Percentiles rank a stretch among this genome's conserved stretches.
These are phyloP conservation scores for Anas acuta DNA, from an alignment of 2,797 vertebrate genomes.

Conservation along the genomic window DNA sequence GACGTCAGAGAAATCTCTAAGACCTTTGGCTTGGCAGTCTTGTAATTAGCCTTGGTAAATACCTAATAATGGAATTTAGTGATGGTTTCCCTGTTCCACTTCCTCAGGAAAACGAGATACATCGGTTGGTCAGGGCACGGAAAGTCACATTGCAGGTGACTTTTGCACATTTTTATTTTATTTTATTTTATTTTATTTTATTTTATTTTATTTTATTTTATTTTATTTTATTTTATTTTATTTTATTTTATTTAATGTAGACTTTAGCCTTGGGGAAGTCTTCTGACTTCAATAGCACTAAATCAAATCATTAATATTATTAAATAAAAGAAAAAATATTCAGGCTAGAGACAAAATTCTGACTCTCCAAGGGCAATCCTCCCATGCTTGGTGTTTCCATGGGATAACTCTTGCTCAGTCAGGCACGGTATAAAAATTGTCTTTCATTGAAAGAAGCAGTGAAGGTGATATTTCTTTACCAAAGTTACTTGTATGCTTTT, in stretches of 20 bases:
- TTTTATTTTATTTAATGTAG: not conserved
- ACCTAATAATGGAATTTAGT: slow-evolving; percentile 10
- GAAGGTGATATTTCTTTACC: not conserved
- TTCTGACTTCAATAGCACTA: not conserved
- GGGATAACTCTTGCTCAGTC: not conserved
- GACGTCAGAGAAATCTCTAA: slow-evolving; percentile 13
- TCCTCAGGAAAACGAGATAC: not conserved
- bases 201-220: not conserved
- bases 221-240: not conserved
- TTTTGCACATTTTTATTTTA: not conserved
- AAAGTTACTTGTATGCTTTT: not conserved
- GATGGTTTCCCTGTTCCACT: not conserved
- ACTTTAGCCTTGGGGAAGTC: not conserved
- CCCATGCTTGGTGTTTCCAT: not conserved
- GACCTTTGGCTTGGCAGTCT: not conserved
- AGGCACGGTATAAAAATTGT: not conserved
- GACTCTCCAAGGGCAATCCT: not conserved
- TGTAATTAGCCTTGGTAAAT: slow-evolving; percentile 2
- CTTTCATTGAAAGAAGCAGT: not conserved
- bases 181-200: no score
- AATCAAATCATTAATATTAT: not conserved
- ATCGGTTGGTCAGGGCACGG: not conserved
- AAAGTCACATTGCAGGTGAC: not conserved
- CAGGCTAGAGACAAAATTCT: not conserved
- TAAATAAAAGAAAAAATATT: not conserved